These are phyloP conservation scores for Orius insidiosus DNA, from an alignment of 1,140 invertebrate species.

Conservation along the genomic window DNA sequence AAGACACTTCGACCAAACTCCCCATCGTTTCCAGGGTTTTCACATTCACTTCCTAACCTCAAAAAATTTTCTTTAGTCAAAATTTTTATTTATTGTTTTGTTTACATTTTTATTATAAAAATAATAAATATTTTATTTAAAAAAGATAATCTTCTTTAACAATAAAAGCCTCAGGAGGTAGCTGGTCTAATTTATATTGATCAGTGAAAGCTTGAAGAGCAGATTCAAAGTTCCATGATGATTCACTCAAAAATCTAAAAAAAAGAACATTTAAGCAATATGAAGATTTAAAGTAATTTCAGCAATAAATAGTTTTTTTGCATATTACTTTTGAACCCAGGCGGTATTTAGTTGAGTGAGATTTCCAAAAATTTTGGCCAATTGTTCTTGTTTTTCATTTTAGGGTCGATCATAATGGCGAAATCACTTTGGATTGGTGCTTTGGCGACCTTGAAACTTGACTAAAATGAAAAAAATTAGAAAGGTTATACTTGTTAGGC, in stretches of 20 bases:
- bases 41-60: too few relatives aligned
- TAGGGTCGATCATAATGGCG: constrained; percentile 5
- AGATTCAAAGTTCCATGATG: constrained; percentile 11
- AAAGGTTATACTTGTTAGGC: too few relatives aligned
- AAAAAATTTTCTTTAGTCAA: too few relatives aligned
- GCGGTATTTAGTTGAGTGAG: constrained; percentile 7
- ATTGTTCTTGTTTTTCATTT: constrained; percentile 3
- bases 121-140: too few relatives aligned
- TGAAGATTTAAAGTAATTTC: background rate
- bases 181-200: constrained; percentile 6
- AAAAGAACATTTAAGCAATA: background rate
- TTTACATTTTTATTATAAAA: too few relatives aligned
- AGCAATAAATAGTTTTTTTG: too few relatives aligned
- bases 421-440: constrained; percentile 2
- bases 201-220: constrained; percentile 13
- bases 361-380: constrained; percentile 2
- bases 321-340: constrained; percentile 4
- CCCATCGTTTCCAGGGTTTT: too few relatives aligned
- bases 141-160: background rate
- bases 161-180: constrained; percentile 9
- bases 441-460: background rate
- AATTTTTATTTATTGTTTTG: too few relatives aligned
- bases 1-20: too few relatives aligned
- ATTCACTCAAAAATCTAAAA: constrained; percentile 7
- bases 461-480: too few relatives aligned